A percentile compares a stretch with the other conserved stretches of the same genome.
Conservation (phyloP, 2,113 vertebrate genomes). For the Podocnemis expansa region DNA sequence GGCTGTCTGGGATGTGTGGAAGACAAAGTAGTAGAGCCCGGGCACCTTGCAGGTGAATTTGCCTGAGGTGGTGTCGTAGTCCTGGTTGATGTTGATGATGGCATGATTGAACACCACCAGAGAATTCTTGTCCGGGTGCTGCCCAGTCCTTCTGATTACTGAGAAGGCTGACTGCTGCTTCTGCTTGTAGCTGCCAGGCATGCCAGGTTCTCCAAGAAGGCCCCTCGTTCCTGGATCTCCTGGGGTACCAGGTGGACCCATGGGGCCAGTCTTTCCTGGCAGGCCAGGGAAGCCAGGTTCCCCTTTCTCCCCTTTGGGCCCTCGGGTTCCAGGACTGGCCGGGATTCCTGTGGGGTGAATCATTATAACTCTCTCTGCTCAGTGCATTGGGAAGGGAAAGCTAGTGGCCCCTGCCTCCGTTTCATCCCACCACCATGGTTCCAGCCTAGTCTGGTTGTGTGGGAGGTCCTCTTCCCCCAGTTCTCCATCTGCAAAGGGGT, state of each 20-base stretch:
- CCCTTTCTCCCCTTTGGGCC: conserved; percentile 79
- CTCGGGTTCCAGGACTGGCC: neutral
- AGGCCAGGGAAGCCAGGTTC: conserved; percentile 54
- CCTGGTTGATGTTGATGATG: conserved; percentile 76
- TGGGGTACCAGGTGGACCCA: neutral
- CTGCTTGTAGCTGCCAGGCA: conserved; percentile 65
- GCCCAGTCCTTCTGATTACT: conserved; percentile 60
- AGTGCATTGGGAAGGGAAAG: neutral
- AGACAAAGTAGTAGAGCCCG: conserved; percentile 85
- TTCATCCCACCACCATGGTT: too few relatives aligned
- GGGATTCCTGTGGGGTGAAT: conserved; percentile 67
- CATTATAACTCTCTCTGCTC: neutral
- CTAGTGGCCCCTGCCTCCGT: neutral
- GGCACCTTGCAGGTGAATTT: conserved; percentile 82
- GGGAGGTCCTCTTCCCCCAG: too few relatives aligned
- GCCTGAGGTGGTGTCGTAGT: conserved; percentile 75
- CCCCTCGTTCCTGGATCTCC: conserved; percentile 58
- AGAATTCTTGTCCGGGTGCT: neutral
- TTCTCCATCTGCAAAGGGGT: too few relatives aligned
- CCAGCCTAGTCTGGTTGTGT: too few relatives aligned
- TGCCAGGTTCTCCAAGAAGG: neutral
- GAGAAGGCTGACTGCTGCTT: conserved; percentile 81
- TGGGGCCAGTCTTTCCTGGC: conserved; percentile 75
- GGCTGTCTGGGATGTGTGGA: conserved; percentile 71
- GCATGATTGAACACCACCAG: conserved; percentile 72